These are phyloP conservation scores for Eidolon dupreanum DNA, from an alignment of 2,797 vertebrate genomes.

Conservation along the genomic window DNA sequence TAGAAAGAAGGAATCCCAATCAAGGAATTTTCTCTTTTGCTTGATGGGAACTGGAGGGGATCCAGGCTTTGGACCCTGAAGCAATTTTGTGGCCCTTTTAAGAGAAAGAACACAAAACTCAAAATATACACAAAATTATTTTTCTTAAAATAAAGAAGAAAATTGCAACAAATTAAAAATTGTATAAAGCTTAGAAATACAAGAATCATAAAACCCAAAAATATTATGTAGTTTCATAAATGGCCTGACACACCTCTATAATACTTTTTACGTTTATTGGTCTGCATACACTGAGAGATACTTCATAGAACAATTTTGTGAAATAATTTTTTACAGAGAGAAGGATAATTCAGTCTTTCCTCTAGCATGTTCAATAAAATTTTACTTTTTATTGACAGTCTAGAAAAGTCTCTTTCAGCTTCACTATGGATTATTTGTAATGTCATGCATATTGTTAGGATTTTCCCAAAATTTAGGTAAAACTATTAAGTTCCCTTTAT, in stretches of 20 bases:
- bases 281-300: not conserved
- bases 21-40: not conserved
- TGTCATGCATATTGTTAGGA: not conserved
- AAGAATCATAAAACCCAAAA: not conserved
- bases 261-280: not conserved
- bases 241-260: not conserved
- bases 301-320: not conserved
- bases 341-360: not conserved
- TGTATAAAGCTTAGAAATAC: not conserved
- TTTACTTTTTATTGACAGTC: not conserved
- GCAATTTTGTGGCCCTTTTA: not conserved
- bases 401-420: not conserved
- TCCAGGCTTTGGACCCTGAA: not conserved
- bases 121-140: not conserved
- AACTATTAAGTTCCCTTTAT: not conserved
- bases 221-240: constrained; percentile 8
- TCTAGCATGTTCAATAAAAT: constrained; percentile 9
- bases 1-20: not conserved
- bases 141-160: not conserved
- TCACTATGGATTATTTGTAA: not conserved
- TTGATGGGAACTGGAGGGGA: not conserved
- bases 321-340: not conserved
- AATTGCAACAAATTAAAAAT: not conserved
- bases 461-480: not conserved
- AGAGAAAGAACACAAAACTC: constrained; percentile 9